Base-by-base conservation (phyloP, 2,888 invertebrate species). In the Netelia fuscicornis region DNA sequence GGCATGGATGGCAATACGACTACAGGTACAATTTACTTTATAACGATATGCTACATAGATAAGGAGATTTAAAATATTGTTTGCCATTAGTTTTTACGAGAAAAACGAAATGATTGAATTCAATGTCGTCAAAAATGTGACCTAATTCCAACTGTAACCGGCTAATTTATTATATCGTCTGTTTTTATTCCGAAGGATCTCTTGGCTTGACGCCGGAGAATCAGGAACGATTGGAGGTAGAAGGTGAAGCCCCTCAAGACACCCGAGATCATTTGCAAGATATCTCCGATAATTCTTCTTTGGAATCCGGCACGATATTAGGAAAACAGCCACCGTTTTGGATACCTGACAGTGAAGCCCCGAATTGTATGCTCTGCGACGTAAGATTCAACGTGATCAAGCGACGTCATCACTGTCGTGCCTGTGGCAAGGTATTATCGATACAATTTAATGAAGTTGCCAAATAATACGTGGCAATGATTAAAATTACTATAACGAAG, bases 361-460 rank as follows among this genome's bases (percentile, higher is more conserved):
- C 95, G n/a, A 95, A 95, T 86, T 98, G 98, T 92, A 97, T 98
- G 96, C 96, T 97, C 87, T 98, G 98, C 92, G 96, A 96, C 85
- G 94, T 95, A 65, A 97, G 96, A 93, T 98, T 98, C 93, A 97
- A 97, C 0, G 95, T 98, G 86, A 95, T 98, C 71, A 97, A 97
- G 92, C 95, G 98, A 62, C 95, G 98, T 54, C 98, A 98, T 94
- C 98, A 98, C 94, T 98, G 98, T 92, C 95, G 98, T 75, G 97
- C 97, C 67, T 98, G 98, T 92, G 98, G 98, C 86, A 96, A 97
- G 94, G 97, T 96, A 92, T 92, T 90, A 20, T 62, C 30, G 2
- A 20, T 20, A 70, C 11, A 70, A 78, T 10, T 74, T 44, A 54
- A 25, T 17, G 17, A 44, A 70, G 2, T 20, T 10, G 62, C 52